Conservation (phyloP, 2,888 invertebrate genomes). For the Cylloceria caligata region DNA sequence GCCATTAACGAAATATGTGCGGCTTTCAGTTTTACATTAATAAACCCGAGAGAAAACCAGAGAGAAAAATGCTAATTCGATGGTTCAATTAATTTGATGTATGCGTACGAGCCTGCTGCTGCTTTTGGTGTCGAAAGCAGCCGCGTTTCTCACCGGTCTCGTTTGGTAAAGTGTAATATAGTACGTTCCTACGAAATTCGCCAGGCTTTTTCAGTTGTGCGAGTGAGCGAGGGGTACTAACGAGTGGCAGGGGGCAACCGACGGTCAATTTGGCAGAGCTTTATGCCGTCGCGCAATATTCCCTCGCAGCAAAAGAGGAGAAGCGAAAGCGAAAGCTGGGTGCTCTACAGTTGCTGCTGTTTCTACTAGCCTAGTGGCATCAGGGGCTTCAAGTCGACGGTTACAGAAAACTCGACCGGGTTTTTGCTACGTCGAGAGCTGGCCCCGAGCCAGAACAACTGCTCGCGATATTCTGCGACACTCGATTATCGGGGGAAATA, state of each 20-base stretch:
- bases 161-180: constrained; percentile 28
- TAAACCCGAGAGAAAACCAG: not conserved
- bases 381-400: constrained; percentile 63
- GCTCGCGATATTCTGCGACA: constrained; percentile 71
- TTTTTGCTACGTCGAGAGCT: constrained; percentile 50
- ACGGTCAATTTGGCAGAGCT: constrained; percentile 71
- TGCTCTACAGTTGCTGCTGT: not conserved
- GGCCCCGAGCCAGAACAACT: constrained; percentile 73
- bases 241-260: constrained; percentile 19
- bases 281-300: constrained; percentile 67
- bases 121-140: constrained; percentile 30
- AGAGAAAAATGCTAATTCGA: constrained; percentile 47
- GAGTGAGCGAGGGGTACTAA: constrained; percentile 15
- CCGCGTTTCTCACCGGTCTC: constrained; percentile 13
- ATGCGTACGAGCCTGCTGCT: not conserved
- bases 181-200: constrained; percentile 31
- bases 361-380: constrained; percentile 51
- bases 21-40: constrained; percentile 27
- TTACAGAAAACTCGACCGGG: constrained; percentile 62
- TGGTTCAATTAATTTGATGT: constrained; percentile 54
- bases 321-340: constrained; percentile 55
- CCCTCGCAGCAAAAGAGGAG: constrained; percentile 58
- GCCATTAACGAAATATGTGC: constrained; percentile 33
- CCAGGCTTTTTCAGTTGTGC: constrained; percentile 11
- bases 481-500: constrained; percentile 75